These are phyloP conservation scores for Galeruca laticollis DNA, from an alignment of 2,888 invertebrate genomes.

Conservation along the genomic window DNA sequence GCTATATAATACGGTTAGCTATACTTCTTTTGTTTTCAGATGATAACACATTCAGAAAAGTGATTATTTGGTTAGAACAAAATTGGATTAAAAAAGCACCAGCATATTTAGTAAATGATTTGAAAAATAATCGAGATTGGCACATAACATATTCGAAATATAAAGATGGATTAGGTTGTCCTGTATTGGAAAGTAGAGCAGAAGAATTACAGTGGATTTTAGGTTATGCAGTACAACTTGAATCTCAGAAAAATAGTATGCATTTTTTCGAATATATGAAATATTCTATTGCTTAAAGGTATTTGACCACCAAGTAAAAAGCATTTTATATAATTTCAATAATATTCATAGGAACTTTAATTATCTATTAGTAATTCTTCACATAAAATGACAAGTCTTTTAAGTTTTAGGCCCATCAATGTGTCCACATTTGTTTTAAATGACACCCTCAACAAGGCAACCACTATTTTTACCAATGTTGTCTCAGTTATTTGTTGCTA, in stretches of 20 bases:
- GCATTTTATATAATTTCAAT: too few relatives aligned
- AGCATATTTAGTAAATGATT: slow-evolving; percentile 80
- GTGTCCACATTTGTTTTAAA: too few relatives aligned
- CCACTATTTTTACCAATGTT: too few relatives aligned
- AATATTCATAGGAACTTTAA: too few relatives aligned
- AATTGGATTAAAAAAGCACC: slow-evolving; percentile 91
- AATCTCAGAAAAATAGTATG: slow-evolving; percentile 84
- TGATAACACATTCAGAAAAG: slow-evolving; percentile 80
- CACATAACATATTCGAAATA: slow-evolving; percentile 78
- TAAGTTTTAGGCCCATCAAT: too few relatives aligned
- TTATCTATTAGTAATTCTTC: too few relatives aligned
- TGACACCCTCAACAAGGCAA: too few relatives aligned
- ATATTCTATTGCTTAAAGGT: too few relatives aligned
- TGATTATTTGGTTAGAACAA: slow-evolving; percentile 92
- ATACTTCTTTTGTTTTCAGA: slow-evolving; percentile 70
- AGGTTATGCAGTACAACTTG: slow-evolving; percentile 84
- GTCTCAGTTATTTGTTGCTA: too few relatives aligned
- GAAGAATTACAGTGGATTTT: slow-evolving; percentile 90
- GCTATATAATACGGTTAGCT: too few relatives aligned
- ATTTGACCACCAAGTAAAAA: too few relatives aligned
- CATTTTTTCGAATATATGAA: slow-evolving; percentile 32
- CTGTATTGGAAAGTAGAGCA: slow-evolving; percentile 70
- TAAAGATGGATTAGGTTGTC: slow-evolving; percentile 81
- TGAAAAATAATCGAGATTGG: slow-evolving; percentile 82
- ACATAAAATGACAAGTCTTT: too few relatives aligned